Conservation (phyloP, 2,888 invertebrate genomes). For the Lampropteryx suffumata region DNA sequence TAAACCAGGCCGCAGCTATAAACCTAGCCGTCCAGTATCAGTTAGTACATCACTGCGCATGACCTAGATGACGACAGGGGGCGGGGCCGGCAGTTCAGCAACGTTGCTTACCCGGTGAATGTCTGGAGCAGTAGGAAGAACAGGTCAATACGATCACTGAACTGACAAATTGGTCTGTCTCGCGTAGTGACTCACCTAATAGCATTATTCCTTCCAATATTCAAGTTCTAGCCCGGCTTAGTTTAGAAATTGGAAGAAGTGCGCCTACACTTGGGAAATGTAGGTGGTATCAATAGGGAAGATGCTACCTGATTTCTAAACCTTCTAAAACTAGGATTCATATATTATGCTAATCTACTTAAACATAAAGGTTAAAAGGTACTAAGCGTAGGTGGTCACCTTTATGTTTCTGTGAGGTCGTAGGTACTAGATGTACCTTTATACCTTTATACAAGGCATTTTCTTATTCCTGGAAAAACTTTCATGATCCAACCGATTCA, state of each 20-base stretch:
- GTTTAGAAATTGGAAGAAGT: neutral
- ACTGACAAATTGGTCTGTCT: constrained; percentile 37
- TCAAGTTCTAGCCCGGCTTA: constrained; percentile 1
- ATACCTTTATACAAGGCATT: constrained; percentile 4
- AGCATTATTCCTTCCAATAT: constrained; percentile 22
- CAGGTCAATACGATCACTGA: constrained; percentile 44
- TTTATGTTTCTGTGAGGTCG: no score
- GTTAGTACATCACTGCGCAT: constrained; percentile 55
- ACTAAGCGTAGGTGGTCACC: no score
- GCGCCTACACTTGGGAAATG: no score
- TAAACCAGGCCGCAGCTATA: constrained; percentile 34
- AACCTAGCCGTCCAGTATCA: constrained; percentile 45
- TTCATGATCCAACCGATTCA: constrained; percentile 15
- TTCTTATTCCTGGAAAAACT: neutral
- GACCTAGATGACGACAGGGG: constrained; percentile 61
- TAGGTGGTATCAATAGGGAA: no score
- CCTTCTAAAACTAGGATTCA: no score
- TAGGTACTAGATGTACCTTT: no score
- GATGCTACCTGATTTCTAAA: no score
- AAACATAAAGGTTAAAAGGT: no score
- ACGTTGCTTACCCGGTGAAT: constrained; percentile 48
- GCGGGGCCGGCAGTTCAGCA: constrained; percentile 52
- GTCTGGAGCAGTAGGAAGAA: constrained; percentile 41
- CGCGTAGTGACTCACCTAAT: constrained; percentile 30
- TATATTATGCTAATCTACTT: no score